phyloP scores from a whole-genome alignment of 2,888 invertebrate species.

The Caenorhabditis drosophilae region DNA sequence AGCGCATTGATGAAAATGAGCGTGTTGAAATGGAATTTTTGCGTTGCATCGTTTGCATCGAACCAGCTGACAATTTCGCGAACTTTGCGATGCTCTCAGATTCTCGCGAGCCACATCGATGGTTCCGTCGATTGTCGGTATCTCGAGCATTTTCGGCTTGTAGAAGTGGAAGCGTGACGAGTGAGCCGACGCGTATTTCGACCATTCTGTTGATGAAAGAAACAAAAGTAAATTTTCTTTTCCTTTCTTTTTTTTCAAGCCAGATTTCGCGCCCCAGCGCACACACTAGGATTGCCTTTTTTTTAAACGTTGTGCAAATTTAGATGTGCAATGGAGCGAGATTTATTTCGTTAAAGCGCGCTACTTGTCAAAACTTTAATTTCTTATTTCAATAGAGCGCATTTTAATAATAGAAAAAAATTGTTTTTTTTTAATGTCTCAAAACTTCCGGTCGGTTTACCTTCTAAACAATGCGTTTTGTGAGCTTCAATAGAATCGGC shows the following conservation, averaged over 20 bases:
- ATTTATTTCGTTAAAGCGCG: too few species aligned
- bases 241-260: conserved; percentile 4
- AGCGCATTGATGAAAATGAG: conserved; percentile 22
- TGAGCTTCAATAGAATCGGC: conserved; percentile 27
- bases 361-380: too few species aligned
- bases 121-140: conserved; percentile 30
- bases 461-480: conserved; percentile 25
- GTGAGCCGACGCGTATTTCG: neutral
- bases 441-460: too few species aligned
- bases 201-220: too few species aligned
- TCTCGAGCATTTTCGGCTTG: conserved; percentile 18
- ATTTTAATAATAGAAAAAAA: too few species aligned
- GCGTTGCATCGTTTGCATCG: conserved; percentile 27
- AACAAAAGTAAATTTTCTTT: conserved; percentile 6
- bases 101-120: conserved; percentile 32
- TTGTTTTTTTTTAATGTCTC: too few species aligned
- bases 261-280: too few species aligned
- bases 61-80: conserved; percentile 26
- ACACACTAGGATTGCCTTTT: too few species aligned
- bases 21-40: conserved; percentile 23
- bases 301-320: too few species aligned
- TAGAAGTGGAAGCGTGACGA: conserved; percentile 17
- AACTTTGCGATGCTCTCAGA: conserved; percentile 18
- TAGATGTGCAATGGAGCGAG: too few species aligned
- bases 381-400: too few species aligned